Evolutionary conservation across 2,797 vertebrate species (phyloP).

Genomic region (Decapterus maruadsi): DNA sequence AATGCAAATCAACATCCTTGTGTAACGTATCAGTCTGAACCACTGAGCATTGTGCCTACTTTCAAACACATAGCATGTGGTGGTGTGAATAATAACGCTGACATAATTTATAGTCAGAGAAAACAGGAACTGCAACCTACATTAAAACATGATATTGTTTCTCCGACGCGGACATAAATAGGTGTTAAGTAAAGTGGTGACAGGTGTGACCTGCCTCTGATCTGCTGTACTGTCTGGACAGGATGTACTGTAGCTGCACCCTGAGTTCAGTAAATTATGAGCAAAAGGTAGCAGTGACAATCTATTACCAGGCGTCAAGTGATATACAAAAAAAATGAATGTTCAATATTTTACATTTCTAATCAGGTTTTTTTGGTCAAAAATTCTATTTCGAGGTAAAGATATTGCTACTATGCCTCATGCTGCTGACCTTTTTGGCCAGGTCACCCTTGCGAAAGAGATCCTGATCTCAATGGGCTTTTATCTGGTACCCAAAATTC

Average conservation of each 20-base stretch:
- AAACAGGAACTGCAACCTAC: slow-evolving; percentile 27
- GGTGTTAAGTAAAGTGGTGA: slow-evolving; percentile 59
- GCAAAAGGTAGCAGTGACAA: not conserved
- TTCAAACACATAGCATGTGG: slow-evolving; percentile 23
- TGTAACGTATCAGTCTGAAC: slow-evolving; percentile 10
- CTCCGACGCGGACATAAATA: slow-evolving; percentile 40
- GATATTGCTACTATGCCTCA: too few species aligned
- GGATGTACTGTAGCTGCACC: slow-evolving; percentile 41
- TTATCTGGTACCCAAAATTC: too few species aligned
- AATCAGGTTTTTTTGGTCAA: not conserved
- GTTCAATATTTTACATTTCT: not conserved
- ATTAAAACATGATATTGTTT: slow-evolving; percentile 51
- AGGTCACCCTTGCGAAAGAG: too few species aligned
- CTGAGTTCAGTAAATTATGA: slow-evolving; percentile 7
- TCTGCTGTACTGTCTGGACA: slow-evolving; percentile 42
- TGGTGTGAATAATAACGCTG: slow-evolving; percentile 35
- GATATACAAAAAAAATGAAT: slow-evolving; percentile 8
- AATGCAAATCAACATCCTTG: not conserved
- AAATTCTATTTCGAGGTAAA: not conserved
- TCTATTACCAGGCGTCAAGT: slow-evolving; percentile 5
- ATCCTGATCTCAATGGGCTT: too few species aligned
- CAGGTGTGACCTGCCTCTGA: slow-evolving; percentile 24
- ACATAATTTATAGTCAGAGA: slow-evolving; percentile 45
- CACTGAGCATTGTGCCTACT: slow-evolving; percentile 9
- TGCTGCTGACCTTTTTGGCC: too few species aligned